Conservation (phyloP, 1,140 invertebrate species). For the Conus ventricosus region DNA sequence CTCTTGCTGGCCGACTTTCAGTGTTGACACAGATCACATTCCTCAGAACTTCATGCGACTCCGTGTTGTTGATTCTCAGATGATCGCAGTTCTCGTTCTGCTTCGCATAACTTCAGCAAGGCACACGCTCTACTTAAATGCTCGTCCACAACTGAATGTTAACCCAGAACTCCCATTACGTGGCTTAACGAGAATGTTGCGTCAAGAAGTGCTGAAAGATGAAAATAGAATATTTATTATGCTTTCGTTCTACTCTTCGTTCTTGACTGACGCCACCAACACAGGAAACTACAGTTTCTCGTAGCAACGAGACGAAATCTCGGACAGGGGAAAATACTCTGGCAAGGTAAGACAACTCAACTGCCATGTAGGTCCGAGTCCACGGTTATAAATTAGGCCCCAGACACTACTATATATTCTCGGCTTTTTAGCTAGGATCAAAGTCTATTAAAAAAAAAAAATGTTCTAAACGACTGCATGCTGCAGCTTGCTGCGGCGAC, state of each 20-base stretch:
- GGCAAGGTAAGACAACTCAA: no score
- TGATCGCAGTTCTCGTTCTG: no score
- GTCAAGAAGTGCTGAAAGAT: no score
- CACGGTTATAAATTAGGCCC: neutral
- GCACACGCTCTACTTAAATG: no score
- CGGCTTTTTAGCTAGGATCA: neutral
- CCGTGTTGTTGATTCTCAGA: no score
- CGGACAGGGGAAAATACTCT: constrained; percentile 6
- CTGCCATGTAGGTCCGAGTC: neutral
- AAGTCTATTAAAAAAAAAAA: no score
- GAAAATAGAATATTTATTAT: no score
- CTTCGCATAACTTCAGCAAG: no score
- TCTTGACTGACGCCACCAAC: neutral
- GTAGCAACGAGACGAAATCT: constrained; percentile 19
- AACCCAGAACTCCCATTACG: neutral
- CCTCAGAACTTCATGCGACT: no score
- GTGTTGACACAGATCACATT: no score
- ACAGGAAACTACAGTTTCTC: constrained; percentile 23
- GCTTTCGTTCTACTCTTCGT: neutral
- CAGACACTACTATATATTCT: neutral
- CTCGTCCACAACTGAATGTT: neutral
- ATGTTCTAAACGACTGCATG: neutral
- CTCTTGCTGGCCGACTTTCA: no score
- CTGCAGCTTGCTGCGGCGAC: neutral
- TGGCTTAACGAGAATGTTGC: neutral